Evolutionary conservation across 92 coral and sea anemone species (phyloP).

Genomic region (Epizoanthus illoricatus): DNA sequence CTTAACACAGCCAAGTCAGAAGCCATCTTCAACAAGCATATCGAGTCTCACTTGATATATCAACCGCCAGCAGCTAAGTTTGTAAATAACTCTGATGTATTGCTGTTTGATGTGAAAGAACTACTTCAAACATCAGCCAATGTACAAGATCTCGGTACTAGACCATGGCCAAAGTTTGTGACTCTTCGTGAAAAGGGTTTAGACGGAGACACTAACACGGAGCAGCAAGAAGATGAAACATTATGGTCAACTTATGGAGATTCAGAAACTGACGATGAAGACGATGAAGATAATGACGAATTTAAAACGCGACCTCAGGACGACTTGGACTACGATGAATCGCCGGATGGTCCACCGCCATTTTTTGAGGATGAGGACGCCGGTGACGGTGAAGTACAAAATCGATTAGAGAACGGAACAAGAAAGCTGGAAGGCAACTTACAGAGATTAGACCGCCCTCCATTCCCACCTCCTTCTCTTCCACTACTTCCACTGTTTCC

Average conservation of each 20-base stretch:
- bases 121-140: constrained; percentile 1
- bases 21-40: background rate
- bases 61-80: constrained; percentile 17
- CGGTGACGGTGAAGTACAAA: background rate
- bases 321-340: constrained; percentile 23
- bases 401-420: background rate
- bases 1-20: background rate
- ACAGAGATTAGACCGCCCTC: background rate
- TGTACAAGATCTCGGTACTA: too few species aligned
- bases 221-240: background rate
- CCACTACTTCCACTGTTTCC: constrained; percentile 10
- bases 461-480: constrained; percentile 5
- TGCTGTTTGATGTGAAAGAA: constrained; percentile 24
- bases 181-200: background rate
- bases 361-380: background rate
- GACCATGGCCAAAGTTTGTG: constrained; percentile 25
- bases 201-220: background rate
- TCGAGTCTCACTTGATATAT: constrained; percentile 8
- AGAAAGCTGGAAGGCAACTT: background rate
- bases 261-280: background rate
- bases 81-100: constrained; percentile 1
- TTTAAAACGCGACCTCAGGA: background rate
- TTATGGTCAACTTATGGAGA: constrained; percentile 10
- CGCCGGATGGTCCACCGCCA: background rate
- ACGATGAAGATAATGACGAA: background rate